These are phyloP conservation scores for Isoperla grammatica DNA, from an alignment of 2,888 invertebrate genomes.

Conservation along the genomic window DNA sequence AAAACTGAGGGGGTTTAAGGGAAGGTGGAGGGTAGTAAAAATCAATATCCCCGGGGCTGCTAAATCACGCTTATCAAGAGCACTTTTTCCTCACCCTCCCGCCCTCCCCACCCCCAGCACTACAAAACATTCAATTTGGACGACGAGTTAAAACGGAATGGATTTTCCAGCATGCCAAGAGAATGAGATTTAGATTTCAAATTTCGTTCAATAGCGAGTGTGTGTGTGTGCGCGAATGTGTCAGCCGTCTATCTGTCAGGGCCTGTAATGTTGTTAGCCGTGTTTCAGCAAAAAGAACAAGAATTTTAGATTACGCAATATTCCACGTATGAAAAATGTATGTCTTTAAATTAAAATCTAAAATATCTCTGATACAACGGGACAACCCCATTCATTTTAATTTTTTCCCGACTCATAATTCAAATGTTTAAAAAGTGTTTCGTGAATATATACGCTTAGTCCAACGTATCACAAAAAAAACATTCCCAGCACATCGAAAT, in stretches of 20 bases:
- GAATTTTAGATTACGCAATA: conserved; percentile 13
- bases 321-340: conserved; percentile 4
- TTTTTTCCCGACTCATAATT: background rate
- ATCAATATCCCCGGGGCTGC: conserved; percentile 61
- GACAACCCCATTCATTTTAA: conserved; percentile 8
- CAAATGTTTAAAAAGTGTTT: too few species aligned
- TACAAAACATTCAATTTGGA: conserved; percentile 57
- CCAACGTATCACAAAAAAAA: too few species aligned
- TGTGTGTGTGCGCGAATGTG: conserved; percentile 20
- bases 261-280: background rate
- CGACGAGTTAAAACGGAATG: conserved; percentile 55
- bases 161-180: conserved; percentile 50
- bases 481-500: too few species aligned
- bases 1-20: conserved; percentile 47
- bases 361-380: conserved; percentile 4
- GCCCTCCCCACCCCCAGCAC: conserved; percentile 38
- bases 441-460: too few species aligned
- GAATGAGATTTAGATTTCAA: conserved; percentile 42
- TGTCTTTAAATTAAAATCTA: conserved; percentile 16
- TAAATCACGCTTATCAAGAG: conserved; percentile 62
- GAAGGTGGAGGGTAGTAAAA: conserved; percentile 40
- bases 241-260: background rate
- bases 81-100: conserved; percentile 43
- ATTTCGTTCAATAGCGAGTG: conserved; percentile 38
- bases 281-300: background rate